Evolutionary conservation across 2,113 vertebrate species (phyloP).

Genomic region (Silurus meridionalis): DNA sequence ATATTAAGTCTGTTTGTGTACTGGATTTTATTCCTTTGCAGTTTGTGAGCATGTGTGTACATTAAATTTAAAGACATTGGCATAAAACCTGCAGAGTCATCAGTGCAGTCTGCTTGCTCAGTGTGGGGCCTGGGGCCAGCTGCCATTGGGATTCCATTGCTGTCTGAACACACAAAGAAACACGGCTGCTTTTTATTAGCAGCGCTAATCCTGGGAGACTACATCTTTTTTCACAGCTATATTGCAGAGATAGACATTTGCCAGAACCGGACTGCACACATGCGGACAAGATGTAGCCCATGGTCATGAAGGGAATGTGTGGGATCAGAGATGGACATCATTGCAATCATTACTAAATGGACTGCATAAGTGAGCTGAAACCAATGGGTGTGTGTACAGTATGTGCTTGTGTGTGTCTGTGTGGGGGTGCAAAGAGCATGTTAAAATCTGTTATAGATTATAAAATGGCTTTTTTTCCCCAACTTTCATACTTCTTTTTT

Average conservation of each 20-base stretch:
- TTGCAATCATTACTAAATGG: not conserved
- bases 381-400: not conserved
- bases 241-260: constrained; percentile 53
- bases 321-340: constrained; percentile 6
- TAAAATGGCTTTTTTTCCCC: not conserved
- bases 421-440: not conserved
- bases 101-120: constrained; percentile 18
- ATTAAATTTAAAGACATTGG: constrained; percentile 23
- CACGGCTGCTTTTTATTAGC: constrained; percentile 40
- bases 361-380: not conserved
- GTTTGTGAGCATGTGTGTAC: constrained; percentile 38
- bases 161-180: constrained; percentile 31
- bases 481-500: not conserved
- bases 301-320: constrained; percentile 20
- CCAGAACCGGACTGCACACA: constrained; percentile 1
- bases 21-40: not conserved
- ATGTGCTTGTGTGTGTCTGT: not conserved
- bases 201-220: constrained; percentile 12
- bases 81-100: constrained; percentile 24
- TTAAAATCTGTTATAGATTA: not conserved
- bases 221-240: constrained; percentile 49
- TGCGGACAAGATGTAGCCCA: constrained; percentile 33
- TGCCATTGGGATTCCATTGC: constrained; percentile 34
- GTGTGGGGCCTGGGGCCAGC: constrained; percentile 36
- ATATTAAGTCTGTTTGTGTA: not conserved